Evolutionary conservation across 37 sponge, comb jelly and placozoan species (phyloP).

Genomic region (Hormiphora californensis): DNA sequence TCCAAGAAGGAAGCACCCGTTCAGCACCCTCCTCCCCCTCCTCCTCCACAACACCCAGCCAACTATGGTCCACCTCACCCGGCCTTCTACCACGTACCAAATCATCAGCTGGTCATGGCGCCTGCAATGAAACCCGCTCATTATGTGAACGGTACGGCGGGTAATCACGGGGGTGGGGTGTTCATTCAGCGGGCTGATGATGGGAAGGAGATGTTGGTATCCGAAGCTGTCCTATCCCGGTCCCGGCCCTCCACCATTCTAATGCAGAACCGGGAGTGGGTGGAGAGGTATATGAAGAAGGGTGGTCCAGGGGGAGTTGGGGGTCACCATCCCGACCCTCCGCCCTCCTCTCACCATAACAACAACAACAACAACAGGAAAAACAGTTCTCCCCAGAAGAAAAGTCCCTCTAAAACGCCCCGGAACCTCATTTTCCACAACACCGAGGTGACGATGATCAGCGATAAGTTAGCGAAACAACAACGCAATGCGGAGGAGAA

Average conservation of each 20-base stretch:
- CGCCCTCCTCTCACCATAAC: background rate
- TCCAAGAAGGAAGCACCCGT: background rate
- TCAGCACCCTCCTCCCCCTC: background rate
- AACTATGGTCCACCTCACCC: background rate
- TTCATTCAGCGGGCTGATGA: background rate
- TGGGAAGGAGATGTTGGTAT: background rate
- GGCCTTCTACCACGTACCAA: background rate
- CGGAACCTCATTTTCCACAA: slow-evolving; percentile 24
- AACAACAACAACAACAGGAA: background rate
- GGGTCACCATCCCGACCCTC: no score
- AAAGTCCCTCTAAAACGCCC: background rate
- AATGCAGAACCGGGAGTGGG: slow-evolving; percentile 14
- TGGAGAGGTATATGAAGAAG: background rate
- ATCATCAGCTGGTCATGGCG: background rate
- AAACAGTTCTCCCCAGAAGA: background rate
- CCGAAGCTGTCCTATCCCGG: background rate
- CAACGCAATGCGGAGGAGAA: slow-evolving; percentile 3
- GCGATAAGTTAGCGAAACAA: slow-evolving; percentile 30
- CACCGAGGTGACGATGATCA: slow-evolving; percentile 23
- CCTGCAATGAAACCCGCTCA: slow-evolving; percentile 29
- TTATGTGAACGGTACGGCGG: slow-evolving; percentile 3
- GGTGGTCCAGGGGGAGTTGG: background rate
- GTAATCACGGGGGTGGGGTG: no score
- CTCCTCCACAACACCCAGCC: background rate
- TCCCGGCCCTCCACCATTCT: background rate